Conservation (phyloP, 2,113 vertebrate genomes). For the Corythoichthys intestinalis region DNA sequence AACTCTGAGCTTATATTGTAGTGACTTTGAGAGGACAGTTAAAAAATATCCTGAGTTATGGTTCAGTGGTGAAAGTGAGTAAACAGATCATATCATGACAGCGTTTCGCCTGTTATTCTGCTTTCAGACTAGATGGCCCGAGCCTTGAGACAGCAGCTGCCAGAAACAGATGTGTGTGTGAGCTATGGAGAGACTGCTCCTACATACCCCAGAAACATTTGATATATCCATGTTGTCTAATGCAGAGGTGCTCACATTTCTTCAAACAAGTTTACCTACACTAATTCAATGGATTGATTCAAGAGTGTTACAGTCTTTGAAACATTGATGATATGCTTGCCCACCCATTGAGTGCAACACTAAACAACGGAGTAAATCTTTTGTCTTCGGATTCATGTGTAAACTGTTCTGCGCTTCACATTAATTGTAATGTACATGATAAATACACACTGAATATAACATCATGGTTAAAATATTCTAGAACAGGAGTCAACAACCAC, state of each 20-base stretch:
- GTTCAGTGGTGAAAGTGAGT: constrained; percentile 12
- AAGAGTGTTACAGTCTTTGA: too few species aligned
- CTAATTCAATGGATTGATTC: too few species aligned
- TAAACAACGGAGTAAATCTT: too few species aligned
- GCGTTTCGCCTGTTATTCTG: neutral
- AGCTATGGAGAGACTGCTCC: neutral
- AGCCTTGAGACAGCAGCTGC: constrained; percentile 20
- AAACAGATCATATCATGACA: neutral
- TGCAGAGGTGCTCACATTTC: neutral
- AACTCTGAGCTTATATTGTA: neutral
- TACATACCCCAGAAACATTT: neutral
- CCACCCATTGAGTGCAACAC: neutral
- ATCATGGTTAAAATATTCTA: too few species aligned
- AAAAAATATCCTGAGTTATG: neutral
- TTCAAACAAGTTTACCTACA: neutral
- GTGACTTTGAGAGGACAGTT: neutral
- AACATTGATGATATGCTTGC: neutral
- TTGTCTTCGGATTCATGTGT: too few species aligned
- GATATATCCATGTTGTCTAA: neutral
- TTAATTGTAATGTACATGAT: too few species aligned
- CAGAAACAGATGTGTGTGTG: constrained; percentile 1
- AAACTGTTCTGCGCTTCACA: too few species aligned
- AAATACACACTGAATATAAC: too few species aligned
- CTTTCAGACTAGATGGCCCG: constrained; percentile 16
- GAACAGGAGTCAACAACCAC: too few species aligned